Conservation (phyloP, 1,140 invertebrate species). For the Atta colombica region DNA sequence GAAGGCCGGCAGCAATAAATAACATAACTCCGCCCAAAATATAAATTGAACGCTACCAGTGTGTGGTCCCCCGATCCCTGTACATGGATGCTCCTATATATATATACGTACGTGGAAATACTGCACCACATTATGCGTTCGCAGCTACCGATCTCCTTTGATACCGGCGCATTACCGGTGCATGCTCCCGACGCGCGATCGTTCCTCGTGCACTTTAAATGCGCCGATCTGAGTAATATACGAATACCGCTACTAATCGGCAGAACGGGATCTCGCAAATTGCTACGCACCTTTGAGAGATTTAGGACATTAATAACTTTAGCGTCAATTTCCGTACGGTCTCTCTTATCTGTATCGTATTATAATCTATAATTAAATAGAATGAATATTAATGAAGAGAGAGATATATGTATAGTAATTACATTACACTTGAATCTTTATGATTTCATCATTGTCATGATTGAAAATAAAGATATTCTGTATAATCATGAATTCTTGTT, state of each 20-base stretch:
- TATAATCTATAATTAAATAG: conserved; percentile 11
- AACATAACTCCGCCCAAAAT: conserved; percentile 83
- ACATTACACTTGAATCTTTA: background rate
- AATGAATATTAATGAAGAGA: background rate
- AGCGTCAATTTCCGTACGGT: background rate
- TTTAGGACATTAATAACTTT: background rate
- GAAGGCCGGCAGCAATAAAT: conserved; percentile 80
- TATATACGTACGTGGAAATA: conserved; percentile 2
- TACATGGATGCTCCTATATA: conserved; percentile 53
- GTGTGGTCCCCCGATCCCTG: conserved; percentile 77
- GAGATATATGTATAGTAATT: background rate
- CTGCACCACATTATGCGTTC: conserved; percentile 35
- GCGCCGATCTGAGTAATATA: conserved; percentile 38
- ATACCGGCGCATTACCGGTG: conserved; percentile 46
- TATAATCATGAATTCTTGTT: background rate
- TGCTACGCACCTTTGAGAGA: background rate
- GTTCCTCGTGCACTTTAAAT: conserved; percentile 34
- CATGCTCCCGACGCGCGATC: conserved; percentile 15
- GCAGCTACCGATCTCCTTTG: conserved; percentile 42
- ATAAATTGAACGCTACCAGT: conserved; percentile 84
- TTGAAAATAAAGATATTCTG: background rate
- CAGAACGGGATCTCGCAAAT: conserved; percentile 22
- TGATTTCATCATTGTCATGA: background rate
- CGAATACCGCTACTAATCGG: conserved; percentile 6
- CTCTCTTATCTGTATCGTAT: background rate